Percentiles rank a stretch among this genome's conserved stretches.
These are phyloP conservation scores for Toxostoma redivivum DNA, from an alignment of 2,113 vertebrate genomes.

Conservation along the genomic window DNA sequence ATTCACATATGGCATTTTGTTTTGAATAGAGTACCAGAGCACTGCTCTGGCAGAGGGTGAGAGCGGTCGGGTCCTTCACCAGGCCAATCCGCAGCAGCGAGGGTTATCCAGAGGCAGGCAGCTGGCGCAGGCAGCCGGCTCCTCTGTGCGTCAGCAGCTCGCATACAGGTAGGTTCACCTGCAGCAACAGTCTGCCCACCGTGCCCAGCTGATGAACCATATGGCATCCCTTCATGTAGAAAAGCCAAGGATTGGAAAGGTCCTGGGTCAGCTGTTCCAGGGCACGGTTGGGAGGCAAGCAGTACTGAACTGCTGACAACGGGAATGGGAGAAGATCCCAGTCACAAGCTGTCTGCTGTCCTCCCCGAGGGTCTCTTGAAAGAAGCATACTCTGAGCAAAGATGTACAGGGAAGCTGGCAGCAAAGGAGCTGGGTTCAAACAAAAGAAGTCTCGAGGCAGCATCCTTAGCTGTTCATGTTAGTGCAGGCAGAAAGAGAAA, in stretches of 20 bases:
- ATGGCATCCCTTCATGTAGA: constrained; percentile 21
- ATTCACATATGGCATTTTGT: constrained; percentile 43
- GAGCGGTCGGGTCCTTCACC: neutral
- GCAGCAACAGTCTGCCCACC: neutral
- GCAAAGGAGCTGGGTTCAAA: neutral
- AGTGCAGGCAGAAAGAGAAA: neutral
- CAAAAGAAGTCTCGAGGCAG: neutral
- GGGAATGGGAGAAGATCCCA: neutral
- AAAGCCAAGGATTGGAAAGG: constrained; percentile 11
- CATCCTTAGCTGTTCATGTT: neutral
- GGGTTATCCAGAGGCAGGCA: neutral
- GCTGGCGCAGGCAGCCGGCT: neutral
- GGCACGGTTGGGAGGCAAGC: neutral
- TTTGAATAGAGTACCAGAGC: constrained; percentile 49
- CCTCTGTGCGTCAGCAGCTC: neutral
- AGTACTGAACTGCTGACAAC: neutral
- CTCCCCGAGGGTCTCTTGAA: neutral
- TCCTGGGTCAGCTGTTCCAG: constrained; percentile 13
- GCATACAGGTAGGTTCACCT: constrained; percentile 41
- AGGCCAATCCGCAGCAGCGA: neutral
- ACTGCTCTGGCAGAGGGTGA: neutral
- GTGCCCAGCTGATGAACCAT: neutral
- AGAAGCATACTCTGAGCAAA: neutral
- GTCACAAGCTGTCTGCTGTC: neutral
- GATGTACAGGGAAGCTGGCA: neutral